Evolutionary conservation across 2,113 vertebrate species (phyloP).

Genomic region (Smithornis capensis): DNA sequence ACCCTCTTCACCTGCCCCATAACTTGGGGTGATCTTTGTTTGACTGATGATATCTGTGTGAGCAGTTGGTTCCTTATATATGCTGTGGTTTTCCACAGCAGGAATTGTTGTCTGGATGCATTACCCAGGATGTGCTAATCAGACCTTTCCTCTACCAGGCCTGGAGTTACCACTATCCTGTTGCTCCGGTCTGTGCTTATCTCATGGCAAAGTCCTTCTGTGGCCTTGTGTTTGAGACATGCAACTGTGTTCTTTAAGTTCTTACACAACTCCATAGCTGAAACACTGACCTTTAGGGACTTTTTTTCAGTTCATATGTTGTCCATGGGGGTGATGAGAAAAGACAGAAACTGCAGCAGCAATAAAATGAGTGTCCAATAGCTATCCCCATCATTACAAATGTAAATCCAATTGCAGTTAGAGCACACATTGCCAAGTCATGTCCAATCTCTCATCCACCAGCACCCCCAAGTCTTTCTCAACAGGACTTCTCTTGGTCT

Average conservation of each 20-base stretch:
- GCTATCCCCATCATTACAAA: not conserved
- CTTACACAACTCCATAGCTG: not conserved
- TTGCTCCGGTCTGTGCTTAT: not conserved
- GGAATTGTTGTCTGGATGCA: not conserved
- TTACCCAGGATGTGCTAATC: not conserved
- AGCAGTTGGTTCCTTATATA: not conserved
- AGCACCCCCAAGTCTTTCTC: not conserved
- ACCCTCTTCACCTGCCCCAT: not conserved
- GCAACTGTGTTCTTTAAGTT: not conserved
- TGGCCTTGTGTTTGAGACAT: not conserved
- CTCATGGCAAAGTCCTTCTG: not conserved
- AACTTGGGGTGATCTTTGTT: not conserved
- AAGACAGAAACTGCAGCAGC: not conserved
- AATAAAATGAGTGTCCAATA: not conserved
- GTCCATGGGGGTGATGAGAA: not conserved
- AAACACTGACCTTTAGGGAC: not conserved
- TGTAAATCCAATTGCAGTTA: not conserved
- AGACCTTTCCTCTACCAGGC: not conserved
- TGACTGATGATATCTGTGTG: rapidly evolving
- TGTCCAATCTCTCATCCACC: not conserved
- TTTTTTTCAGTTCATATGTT: not conserved
- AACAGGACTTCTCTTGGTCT: too few species aligned
- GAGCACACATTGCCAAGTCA: not conserved
- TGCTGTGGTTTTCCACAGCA: rapidly evolving
- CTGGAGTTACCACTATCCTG: not conserved